These are phyloP conservation scores for Lysandra bellargus DNA, from an alignment of 2,888 invertebrate species.

Conservation along the genomic window DNA sequence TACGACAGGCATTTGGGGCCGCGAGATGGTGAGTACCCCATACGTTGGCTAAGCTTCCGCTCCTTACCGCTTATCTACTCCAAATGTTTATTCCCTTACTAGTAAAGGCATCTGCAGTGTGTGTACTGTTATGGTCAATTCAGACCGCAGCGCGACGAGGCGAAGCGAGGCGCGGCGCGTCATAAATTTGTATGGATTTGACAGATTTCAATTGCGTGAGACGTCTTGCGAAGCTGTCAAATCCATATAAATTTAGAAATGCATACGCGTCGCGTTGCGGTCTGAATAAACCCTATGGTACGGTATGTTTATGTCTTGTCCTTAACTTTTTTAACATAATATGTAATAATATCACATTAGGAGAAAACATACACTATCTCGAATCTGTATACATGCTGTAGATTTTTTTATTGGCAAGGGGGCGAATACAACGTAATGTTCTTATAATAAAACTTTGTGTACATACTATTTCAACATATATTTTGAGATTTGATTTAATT, in stretches of 20 bases:
- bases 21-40: conserved; percentile 66
- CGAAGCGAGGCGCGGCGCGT: too few species aligned
- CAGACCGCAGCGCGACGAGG: too few species aligned
- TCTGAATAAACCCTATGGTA: not conserved
- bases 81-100: not conserved
- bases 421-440: conserved; percentile 1
- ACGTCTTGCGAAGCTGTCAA: too few species aligned
- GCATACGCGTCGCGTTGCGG: too few species aligned
- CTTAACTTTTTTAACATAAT: not conserved
- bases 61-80: conserved; percentile 42
- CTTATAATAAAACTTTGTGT: not conserved
- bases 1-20: conserved; percentile 69
- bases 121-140: not conserved
- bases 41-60: conserved; percentile 37
- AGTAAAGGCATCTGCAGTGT: not conserved
- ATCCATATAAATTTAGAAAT: too few species aligned
- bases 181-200: too few species aligned
- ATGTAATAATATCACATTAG: not conserved
- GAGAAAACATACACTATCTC: not conserved
- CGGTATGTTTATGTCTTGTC: not conserved
- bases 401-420: not conserved
- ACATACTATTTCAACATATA: not conserved
- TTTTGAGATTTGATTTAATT: conserved; percentile 30
- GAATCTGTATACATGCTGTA: not conserved
- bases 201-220: too few species aligned